These are phyloP conservation scores for Calameuta pallipes DNA, from an alignment of 2,888 invertebrate species.

Conservation along the genomic window DNA sequence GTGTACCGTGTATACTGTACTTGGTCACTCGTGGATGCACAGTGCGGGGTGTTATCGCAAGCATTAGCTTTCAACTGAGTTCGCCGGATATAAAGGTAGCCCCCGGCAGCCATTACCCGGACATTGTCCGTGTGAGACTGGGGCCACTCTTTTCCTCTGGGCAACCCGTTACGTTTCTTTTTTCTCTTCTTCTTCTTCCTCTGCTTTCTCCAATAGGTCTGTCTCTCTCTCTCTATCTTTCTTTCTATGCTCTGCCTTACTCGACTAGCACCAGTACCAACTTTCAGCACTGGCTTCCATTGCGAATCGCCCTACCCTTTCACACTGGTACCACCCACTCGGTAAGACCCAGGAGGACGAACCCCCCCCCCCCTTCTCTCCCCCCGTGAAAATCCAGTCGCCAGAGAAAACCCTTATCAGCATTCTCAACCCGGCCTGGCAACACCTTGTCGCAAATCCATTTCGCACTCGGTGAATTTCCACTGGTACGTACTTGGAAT, in stretches of 20 bases:
- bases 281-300: not conserved
- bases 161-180: not conserved
- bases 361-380: too few species aligned
- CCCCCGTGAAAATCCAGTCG: not conserved
- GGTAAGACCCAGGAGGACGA: not conserved
- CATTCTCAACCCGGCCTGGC: constrained; percentile 54
- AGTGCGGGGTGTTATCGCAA: constrained; percentile 52
- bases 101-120: constrained; percentile 62
- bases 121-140: constrained; percentile 59
- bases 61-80: constrained; percentile 61
- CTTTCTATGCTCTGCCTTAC: constrained; percentile 10
- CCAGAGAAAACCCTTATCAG: constrained; percentile 50
- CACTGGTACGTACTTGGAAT: constrained; percentile 49
- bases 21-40: constrained; percentile 18
- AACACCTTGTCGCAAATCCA: constrained; percentile 64
- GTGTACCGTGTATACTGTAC: not conserved
- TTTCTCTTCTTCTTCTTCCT: constrained; percentile 24
- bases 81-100: constrained; percentile 60
- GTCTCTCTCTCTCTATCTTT: constrained; percentile 20
- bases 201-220: constrained; percentile 20
- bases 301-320: constrained; percentile 12
- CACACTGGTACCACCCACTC: constrained; percentile 9
- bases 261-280: not conserved
- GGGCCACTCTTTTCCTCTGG: constrained; percentile 4
- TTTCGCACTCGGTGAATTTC: constrained; percentile 57